Evolutionary conservation across 2,113 vertebrate genomes (phyloP).

Genomic region (Peromyscus leucopus): DNA sequence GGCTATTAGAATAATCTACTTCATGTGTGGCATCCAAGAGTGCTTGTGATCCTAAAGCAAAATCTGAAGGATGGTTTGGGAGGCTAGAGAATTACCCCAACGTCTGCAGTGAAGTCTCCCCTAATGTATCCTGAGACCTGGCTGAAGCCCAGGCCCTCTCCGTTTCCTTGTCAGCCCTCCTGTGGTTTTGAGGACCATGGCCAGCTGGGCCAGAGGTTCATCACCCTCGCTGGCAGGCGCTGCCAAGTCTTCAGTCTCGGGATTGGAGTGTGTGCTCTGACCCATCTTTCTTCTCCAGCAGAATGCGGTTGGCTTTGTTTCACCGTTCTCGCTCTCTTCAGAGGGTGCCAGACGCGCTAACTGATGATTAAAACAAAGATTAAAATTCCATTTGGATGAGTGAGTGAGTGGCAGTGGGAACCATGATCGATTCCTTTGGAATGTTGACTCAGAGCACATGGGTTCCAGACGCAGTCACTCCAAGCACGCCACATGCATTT

Average conservation of each 20-base stretch:
- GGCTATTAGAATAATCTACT: conserved; percentile 52
- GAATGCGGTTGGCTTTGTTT: conserved; percentile 69
- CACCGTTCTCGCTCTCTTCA: conserved; percentile 38
- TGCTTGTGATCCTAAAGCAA: conserved; percentile 8
- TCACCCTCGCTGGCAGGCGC: not conserved
- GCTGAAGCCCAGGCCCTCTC: not conserved
- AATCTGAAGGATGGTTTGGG: not conserved
- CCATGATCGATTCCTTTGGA: conserved; percentile 79
- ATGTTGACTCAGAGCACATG: conserved; percentile 78
- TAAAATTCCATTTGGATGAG: conserved; percentile 84
- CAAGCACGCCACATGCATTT: conserved; percentile 84
- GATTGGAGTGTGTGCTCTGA: not conserved
- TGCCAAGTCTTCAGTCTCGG: not conserved
- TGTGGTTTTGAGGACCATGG: not conserved
- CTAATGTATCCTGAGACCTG: not conserved
- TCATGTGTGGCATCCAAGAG: conserved; percentile 22
- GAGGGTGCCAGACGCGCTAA: conserved; percentile 79
- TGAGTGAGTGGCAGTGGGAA: conserved; percentile 80
- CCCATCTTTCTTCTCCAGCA: conserved; percentile 1
- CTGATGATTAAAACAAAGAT: conserved; percentile 86
- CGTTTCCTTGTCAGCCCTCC: not conserved
- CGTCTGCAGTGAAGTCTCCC: not conserved
- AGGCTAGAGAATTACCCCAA: not conserved
- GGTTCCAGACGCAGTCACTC: conserved; percentile 83
- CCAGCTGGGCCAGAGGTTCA: not conserved